Evolutionary conservation across 1,140 invertebrate genomes (phyloP).

Genomic region (Zaprionus ornatus): DNA sequence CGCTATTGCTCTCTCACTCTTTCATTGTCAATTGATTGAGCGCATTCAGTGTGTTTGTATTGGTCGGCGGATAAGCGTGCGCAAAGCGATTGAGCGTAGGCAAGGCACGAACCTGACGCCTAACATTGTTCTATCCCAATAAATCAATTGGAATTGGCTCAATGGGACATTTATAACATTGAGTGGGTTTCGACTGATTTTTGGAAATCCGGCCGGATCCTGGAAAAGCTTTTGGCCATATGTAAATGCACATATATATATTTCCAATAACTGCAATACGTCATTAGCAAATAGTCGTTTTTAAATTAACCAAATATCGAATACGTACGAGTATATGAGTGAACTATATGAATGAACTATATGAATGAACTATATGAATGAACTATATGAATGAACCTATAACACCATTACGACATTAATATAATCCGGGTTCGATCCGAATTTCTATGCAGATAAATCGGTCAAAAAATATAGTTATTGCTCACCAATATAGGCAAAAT

Average conservation of each 20-base stretch:
- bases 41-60: not conserved
- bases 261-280: not conserved
- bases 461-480: too few relatives aligned
- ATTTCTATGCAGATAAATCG: too few relatives aligned
- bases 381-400: too few relatives aligned
- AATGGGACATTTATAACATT: not conserved
- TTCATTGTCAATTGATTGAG: not conserved
- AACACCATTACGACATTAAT: too few relatives aligned
- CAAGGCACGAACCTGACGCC: not conserved
- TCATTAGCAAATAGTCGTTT: too few relatives aligned
- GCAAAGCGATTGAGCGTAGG: not conserved
- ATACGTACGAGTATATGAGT: too few relatives aligned
- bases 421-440: too few relatives aligned
- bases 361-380: too few relatives aligned
- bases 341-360: too few relatives aligned
- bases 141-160: not conserved
- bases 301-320: too few relatives aligned
- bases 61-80: not conserved
- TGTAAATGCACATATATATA: not conserved
- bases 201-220: not conserved
- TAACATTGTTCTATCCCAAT: too few relatives aligned
- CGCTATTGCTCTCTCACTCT: not conserved
- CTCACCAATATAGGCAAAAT: too few relatives aligned
- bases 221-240: not conserved
- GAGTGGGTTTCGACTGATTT: not conserved